Percentiles rank a stretch among this genome's conserved stretches.
These are phyloP conservation scores for Microctonus brassicae DNA, from an alignment of 2,888 invertebrate species.

Conservation along the genomic window DNA sequence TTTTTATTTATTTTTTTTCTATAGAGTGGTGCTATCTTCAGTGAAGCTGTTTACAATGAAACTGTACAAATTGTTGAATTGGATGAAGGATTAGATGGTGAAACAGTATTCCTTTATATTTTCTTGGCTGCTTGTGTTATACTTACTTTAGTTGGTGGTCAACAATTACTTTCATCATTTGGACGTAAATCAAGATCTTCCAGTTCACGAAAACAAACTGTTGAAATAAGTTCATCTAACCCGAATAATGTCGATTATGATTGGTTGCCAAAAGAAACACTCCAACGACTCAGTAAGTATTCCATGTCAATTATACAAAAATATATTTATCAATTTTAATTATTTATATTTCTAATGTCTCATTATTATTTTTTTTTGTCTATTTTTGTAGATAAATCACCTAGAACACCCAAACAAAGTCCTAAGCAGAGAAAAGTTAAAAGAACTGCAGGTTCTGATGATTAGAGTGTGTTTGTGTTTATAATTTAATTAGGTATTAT, in stretches of 20 bases:
- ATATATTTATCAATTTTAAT: constrained; percentile 20
- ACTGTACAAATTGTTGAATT: constrained; percentile 96
- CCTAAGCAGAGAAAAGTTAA: constrained; percentile 85
- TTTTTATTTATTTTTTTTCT: constrained; percentile 41
- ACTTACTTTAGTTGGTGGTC: constrained; percentile 87
- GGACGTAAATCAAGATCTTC: constrained; percentile 79
- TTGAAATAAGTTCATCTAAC: constrained; percentile 93
- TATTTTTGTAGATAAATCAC: constrained; percentile 79
- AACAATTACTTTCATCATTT: constrained; percentile 88
- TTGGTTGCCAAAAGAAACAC: constrained; percentile 95
- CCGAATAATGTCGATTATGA: constrained; percentile 96
- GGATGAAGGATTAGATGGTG: constrained; percentile 97
- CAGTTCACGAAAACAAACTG: constrained; percentile 74
- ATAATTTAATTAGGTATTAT: constrained; percentile 44
- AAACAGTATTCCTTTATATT: constrained; percentile 98
- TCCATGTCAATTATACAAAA: constrained; percentile 18
- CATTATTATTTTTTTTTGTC: constrained; percentile 30
- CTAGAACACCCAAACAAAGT: constrained; percentile 77
- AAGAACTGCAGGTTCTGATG: constrained; percentile 80
- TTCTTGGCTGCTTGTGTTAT: constrained; percentile 93
- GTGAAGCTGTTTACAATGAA: constrained; percentile 97
- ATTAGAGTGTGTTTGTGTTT: constrained; percentile 65
- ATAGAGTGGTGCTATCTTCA: constrained; percentile 76
- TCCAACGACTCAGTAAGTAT: constrained; percentile 85
- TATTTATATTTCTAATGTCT: constrained; percentile 14